Evolutionary conservation across 2,888 invertebrate genomes (phyloP).

Genomic region (Drosophila acutilabella): DNA sequence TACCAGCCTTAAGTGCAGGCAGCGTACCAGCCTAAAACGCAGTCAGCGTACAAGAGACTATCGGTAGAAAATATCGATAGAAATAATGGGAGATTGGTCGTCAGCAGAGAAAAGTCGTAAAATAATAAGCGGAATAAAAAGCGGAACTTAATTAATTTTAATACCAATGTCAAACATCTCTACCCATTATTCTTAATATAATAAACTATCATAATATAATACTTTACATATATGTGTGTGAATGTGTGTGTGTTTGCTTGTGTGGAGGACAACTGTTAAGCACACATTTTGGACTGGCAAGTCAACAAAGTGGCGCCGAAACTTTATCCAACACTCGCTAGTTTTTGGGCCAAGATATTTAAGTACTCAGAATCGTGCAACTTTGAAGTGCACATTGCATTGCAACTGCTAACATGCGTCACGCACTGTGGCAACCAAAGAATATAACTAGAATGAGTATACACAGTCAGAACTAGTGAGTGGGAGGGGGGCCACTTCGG

Average conservation of each 20-base stretch:
- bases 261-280: constrained; percentile 41
- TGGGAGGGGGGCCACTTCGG: constrained; percentile 19
- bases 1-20: no score
- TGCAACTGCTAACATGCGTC: constrained; percentile 61
- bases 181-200: no score
- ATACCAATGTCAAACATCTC: no score
- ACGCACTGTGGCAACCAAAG: constrained; percentile 57
- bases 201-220: no score
- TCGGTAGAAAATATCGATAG: no score
- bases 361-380: constrained; percentile 46
- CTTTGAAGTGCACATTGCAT: constrained; percentile 63
- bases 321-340: constrained; percentile 67
- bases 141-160: no score
- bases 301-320: constrained; percentile 70
- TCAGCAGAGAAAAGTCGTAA: no score
- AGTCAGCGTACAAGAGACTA: no score
- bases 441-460: constrained; percentile 12
- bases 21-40: no score
- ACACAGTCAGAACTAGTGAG: constrained; percentile 2
- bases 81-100: no score
- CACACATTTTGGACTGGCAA: constrained; percentile 62
- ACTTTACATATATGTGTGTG: no score
- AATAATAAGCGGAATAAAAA: no score
- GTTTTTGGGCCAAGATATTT: constrained; percentile 51
- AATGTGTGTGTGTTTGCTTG: constrained; percentile 3